phyloP scores from a whole-genome alignment of 2,113 vertebrate species.

The Pipra filicauda region DNA sequence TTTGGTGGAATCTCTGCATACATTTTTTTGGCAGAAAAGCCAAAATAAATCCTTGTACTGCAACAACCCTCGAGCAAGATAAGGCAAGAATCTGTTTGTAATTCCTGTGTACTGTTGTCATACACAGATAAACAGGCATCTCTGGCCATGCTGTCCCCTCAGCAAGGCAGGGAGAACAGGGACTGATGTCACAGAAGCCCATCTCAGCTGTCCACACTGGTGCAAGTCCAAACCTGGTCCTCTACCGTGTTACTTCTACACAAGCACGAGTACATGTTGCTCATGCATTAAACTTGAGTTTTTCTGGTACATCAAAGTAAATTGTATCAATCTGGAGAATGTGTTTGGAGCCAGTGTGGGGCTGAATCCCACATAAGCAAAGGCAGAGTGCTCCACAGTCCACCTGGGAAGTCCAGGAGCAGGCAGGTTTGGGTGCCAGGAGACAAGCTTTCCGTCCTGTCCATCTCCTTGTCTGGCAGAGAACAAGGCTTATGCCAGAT shows the following conservation, averaged over 20 bases:
- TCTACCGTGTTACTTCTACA: not conserved
- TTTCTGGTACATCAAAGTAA: not conserved
- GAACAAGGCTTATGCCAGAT: not conserved
- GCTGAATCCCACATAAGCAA: not conserved
- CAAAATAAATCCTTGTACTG: slow-evolving; percentile 43
- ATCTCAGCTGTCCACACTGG: not conserved
- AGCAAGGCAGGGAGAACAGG: not conserved
- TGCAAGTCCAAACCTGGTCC: not conserved
- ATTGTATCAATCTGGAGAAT: not conserved
- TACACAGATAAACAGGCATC: not conserved
- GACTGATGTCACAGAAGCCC: not conserved
- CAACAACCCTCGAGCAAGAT: slow-evolving; percentile 23
- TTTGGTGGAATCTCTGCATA: slow-evolving; percentile 30
- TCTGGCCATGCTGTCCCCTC: not conserved
- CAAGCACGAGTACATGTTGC: not conserved
- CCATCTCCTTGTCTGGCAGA: not conserved
- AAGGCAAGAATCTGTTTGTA: slow-evolving; percentile 33
- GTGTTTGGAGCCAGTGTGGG: not conserved
- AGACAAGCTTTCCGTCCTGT: not conserved
- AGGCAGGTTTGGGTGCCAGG: not conserved
- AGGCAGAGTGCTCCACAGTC: not conserved
- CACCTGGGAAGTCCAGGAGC: not conserved
- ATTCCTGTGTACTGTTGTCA: not conserved
- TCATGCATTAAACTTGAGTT: not conserved
- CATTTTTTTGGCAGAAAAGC: slow-evolving; percentile 30